Evolutionary conservation across 2,113 vertebrate genomes (phyloP).

Genomic region (Nannospalax galili): DNA sequence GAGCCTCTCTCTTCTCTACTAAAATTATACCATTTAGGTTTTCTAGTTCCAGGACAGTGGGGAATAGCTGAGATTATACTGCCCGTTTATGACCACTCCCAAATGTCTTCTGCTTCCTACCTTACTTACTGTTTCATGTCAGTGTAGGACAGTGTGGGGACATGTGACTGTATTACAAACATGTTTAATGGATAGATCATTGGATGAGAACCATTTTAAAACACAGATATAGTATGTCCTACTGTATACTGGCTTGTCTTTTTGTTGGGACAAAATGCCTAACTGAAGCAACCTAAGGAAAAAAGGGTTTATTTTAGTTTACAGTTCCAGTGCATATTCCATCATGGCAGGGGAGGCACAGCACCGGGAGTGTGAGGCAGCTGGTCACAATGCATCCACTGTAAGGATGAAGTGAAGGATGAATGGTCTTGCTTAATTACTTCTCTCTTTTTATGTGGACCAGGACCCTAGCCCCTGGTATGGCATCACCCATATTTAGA

Average conservation of each 20-base stretch:
- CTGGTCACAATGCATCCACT: background rate
- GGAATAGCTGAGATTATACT: background rate
- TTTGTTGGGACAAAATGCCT: background rate
- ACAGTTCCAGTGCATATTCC: background rate
- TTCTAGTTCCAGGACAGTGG: background rate
- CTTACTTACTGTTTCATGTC: background rate
- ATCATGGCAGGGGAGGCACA: no score
- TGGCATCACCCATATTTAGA: background rate
- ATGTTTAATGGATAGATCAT: background rate
- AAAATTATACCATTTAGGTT: background rate
- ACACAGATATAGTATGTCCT: background rate
- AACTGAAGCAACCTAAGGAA: no score
- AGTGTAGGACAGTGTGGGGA: background rate
- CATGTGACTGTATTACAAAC: background rate
- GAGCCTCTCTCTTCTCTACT: background rate
- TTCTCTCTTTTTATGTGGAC: background rate
- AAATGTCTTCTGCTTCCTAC: background rate
- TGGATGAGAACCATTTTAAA: slow-evolving; percentile 7
- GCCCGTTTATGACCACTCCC: background rate
- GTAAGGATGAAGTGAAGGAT: background rate
- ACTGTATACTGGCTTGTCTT: background rate
- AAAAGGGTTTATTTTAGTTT: background rate
- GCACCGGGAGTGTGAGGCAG: background rate
- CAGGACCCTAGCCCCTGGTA: no score
- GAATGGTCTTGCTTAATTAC: no score